Percentiles rank a stretch among this genome's conserved stretches.
Evolutionary conservation across 2,888 invertebrate species (phyloP).

Genomic region (Gastrophysa polygoni): DNA sequence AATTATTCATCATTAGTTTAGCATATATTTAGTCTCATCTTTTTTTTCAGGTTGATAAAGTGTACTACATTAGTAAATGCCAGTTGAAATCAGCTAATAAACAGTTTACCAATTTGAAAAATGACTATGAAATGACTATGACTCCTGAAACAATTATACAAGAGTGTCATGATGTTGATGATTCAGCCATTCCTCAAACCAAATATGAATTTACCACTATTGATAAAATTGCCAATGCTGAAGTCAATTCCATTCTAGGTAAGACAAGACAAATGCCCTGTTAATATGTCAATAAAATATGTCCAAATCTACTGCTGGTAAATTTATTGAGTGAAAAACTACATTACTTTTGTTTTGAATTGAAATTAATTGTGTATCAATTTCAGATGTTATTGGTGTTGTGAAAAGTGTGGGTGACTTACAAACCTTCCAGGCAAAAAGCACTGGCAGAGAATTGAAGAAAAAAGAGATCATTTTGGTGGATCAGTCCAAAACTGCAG

Average conservation of each 20-base stretch:
- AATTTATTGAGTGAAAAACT: no score
- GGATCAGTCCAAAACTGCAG: slow-evolving; percentile 80
- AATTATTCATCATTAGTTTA: no score
- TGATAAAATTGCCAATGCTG: slow-evolving; percentile 70
- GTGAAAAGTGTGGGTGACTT: slow-evolving; percentile 77
- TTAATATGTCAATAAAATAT: no score
- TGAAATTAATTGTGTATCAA: slow-evolving; percentile 7
- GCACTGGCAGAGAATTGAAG: slow-evolving; percentile 80
- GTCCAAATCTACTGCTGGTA: no score
- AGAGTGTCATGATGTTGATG: slow-evolving; percentile 60
- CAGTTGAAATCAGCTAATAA: slow-evolving; percentile 93
- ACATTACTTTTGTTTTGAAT: background rate
- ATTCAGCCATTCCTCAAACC: slow-evolving; percentile 70
- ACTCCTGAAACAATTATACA: slow-evolving; percentile 64
- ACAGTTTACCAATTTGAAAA: slow-evolving; percentile 79
- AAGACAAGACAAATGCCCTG: no score
- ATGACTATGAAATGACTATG: slow-evolving; percentile 97
- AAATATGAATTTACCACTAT: slow-evolving; percentile 81
- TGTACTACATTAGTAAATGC: slow-evolving; percentile 87
- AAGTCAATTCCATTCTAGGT: slow-evolving; percentile 76
- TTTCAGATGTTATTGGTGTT: slow-evolving; percentile 86
- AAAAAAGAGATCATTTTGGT: slow-evolving; percentile 89
- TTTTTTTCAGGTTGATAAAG: slow-evolving; percentile 65
- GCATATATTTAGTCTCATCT: no score
- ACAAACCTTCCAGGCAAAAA: slow-evolving; percentile 72